Evolutionary conservation across 2,797 vertebrate species (phyloP).

Genomic region (Lateolabrax maculatus): DNA sequence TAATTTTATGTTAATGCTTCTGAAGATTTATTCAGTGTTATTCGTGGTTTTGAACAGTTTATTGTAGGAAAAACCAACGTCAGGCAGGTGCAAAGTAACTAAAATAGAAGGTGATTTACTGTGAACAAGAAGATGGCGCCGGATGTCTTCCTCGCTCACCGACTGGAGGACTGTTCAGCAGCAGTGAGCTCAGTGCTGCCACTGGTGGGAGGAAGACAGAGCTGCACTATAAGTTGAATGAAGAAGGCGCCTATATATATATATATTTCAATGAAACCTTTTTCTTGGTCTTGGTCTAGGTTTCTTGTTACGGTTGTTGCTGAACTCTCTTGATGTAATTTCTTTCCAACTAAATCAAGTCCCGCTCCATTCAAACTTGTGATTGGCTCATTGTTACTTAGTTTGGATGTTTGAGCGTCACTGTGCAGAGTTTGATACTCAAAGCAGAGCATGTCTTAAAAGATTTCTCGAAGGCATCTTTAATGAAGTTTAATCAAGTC

Average conservation of each 20-base stretch:
- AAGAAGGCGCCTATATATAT: no score
- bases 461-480: not conserved
- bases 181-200: not conserved
- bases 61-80: not conserved
- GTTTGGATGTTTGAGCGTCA: not conserved
- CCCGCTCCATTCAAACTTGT: not conserved
- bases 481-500: not conserved
- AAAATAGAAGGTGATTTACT: not conserved
- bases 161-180: not conserved
- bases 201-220: not conserved
- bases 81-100: not conserved
- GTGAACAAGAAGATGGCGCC: not conserved
- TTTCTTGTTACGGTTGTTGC: no score
- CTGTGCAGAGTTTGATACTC: not conserved
- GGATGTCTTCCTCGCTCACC: not conserved
- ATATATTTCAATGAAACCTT: no score
- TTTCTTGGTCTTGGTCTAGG: no score
- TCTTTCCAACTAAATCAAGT: not conserved
- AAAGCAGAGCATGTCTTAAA: no score
- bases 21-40: no score
- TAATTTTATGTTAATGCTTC: no score
- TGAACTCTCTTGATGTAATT: not conserved
- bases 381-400: not conserved
- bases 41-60: not conserved
- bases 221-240: not conserved